Evolutionary conservation across 2,113 vertebrate genomes (phyloP), one percentile per base, ranked within the genome.

Genomic region (Varanus komodoensis): DNA sequence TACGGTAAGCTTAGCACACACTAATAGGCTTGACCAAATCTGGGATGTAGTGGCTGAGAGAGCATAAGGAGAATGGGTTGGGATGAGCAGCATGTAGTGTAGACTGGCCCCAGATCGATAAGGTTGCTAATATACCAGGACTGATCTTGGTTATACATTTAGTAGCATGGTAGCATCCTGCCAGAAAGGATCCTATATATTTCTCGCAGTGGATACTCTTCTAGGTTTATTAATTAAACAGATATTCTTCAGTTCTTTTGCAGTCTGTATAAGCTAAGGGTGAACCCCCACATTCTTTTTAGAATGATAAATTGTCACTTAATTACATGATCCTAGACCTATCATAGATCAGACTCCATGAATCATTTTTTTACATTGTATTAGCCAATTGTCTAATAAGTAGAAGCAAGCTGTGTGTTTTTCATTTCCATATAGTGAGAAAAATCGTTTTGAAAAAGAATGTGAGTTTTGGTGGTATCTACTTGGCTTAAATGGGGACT

Each of bases 401-500:
- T 73, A 73, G 69, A 54, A 32, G 68, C n/a, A 82, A 74, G 79
- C 87, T 34, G 25, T 74, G 79, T 89, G 79, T 73, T 74, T 82
- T 82, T 73, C 68, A 89, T 74, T 71, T 27, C 52, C 52, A 74
- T 75, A 82, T 61, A 82, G 50, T 64, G 21, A 64, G 8, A 74
- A 74, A 19, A 86, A 54, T 57, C 84, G 75, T n/a, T 73, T 57
- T 86, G 54, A 86, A 48, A 34, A 86, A 86, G 54, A 74, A 54
- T 54, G 69, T n/a, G 68, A 74, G 32, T 73, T 54, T 73, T 86
- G 69, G 32, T 74, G 48, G 68, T 85, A 85, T 52, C 27, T 52
- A 9, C 67, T 73, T 73, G n/a, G 34, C 38, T 44, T 68, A 44
- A 68, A 68, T 38, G 68, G 29, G 29, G 17, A 34, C 29, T 74